phyloP scores from a whole-genome alignment of 2,113 vertebrate genomes.

The Calyptommatus sinebrachiatus region DNA sequence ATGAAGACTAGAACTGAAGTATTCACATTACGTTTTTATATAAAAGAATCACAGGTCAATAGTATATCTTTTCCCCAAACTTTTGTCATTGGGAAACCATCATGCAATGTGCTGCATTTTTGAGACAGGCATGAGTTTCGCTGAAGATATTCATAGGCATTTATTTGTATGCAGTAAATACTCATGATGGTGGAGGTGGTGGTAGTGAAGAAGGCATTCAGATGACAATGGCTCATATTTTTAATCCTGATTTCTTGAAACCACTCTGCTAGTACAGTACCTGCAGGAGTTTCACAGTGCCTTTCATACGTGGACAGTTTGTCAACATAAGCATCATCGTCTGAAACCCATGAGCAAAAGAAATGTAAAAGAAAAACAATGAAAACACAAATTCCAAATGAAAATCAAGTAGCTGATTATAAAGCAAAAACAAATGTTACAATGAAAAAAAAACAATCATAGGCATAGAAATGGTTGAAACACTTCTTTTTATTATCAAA shows the following conservation, averaged over 20 bases:
- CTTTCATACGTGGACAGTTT: slow-evolving; percentile 89
- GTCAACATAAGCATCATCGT: slow-evolving; percentile 89
- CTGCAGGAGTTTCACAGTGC: slow-evolving; percentile 83
- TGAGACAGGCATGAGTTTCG: slow-evolving; percentile 34
- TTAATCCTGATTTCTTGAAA: slow-evolving; percentile 27
- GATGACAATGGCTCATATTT: slow-evolving; percentile 64
- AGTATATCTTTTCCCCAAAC: slow-evolving; percentile 24
- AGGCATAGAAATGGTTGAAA: slow-evolving; percentile 20
- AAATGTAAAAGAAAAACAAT: slow-evolving; percentile 72
- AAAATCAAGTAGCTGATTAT: slow-evolving; percentile 53
- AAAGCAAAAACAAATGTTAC: slow-evolving; percentile 30
- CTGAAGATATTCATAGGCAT: slow-evolving; percentile 1
- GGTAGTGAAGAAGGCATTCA: slow-evolving; percentile 53
- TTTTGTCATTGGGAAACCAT: slow-evolving; percentile 66
- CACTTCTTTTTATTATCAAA: slow-evolving; percentile 24
- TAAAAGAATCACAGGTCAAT: slow-evolving; percentile 38
- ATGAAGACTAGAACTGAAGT: background rate
- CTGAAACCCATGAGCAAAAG: slow-evolving; percentile 79
- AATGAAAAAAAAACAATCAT: slow-evolving; percentile 25
- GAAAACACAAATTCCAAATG: slow-evolving; percentile 68
- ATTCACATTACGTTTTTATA: slow-evolving; percentile 36
- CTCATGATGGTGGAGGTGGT: slow-evolving; percentile 43
- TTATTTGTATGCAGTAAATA: slow-evolving; percentile 43
- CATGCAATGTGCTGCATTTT: slow-evolving; percentile 67
- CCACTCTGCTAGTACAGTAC: slow-evolving; percentile 74